These are phyloP conservation scores for Aphelinus certus DNA, from an alignment of 1,140 invertebrate species.

Conservation along the genomic window DNA sequence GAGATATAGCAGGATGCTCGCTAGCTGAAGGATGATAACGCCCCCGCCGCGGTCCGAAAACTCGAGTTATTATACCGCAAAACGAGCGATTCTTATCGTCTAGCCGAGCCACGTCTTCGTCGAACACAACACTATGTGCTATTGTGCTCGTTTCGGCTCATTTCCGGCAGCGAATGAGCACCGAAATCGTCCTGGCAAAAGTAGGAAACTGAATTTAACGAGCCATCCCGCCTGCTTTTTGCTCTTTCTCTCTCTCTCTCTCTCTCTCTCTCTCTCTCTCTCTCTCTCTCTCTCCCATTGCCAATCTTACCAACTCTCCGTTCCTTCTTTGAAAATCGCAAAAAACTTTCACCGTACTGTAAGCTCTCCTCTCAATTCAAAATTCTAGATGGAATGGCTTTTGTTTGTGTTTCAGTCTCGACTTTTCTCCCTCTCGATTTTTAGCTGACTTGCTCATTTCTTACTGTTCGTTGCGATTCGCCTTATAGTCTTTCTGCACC, in stretches of 20 bases:
- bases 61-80: conserved; percentile 25
- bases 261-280: neutral
- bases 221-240: conserved; percentile 20
- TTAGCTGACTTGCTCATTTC: neutral
- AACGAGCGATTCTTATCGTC: conserved; percentile 28
- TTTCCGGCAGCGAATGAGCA: conserved; percentile 23
- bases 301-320: too few species aligned
- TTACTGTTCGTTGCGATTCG: neutral
- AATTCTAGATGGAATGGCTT: conserved; percentile 11
- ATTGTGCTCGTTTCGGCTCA: conserved; percentile 30
- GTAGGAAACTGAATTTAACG: conserved; percentile 33
- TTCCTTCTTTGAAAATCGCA: neutral
- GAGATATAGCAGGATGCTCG: conserved; percentile 2
- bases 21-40: conserved; percentile 16
- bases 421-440: conserved; percentile 6
- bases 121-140: conserved; percentile 13
- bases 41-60: conserved; percentile 6
- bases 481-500: neutral
- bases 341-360: neutral
- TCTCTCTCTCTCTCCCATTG: conserved; percentile 9
- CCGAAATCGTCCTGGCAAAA: neutral
- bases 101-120: conserved; percentile 22
- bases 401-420: conserved; percentile 13
- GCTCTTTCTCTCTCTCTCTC: conserved; percentile 15
- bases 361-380: neutral